Base-by-base conservation (phyloP, 2,797 vertebrate genomes). In the Acropternis orthonyx region DNA sequence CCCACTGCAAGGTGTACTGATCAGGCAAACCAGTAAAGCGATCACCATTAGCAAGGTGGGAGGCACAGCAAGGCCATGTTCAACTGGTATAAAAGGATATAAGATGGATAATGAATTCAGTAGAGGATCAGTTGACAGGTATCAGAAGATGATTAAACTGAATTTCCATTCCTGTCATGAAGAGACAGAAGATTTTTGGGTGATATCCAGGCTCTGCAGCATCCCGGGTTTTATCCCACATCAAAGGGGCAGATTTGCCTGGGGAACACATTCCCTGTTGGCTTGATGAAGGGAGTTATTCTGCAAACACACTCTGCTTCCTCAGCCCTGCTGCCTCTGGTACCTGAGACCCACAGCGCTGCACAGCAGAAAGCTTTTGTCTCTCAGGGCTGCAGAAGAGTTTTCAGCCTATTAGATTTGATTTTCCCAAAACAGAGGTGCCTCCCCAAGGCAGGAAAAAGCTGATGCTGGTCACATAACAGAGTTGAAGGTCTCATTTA, bases 1-100 rank as follows among this genome's bases (percentile, higher is more conserved):
- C 68, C 56, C 56, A 17, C 34, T 68, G 15, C n/a, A 21, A 37
- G 36, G 11, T 36, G 49, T 41, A 2, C 13, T 37, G 58, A 27
- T 51, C 28, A 88, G 77, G 52, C 59, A 89, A 21, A 67, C 34
- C 43, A 55, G 52, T 54, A 13, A n/a, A 68, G 80, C 4, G 49
- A 44, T 24, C 4, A 1, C n/a, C 36, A 2, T 26, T 20, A 43
- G 49, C 36, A 21, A 15, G 39, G 51, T 61, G 75, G 28, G 20
- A 32, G 8, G 78, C 44, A 7, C 66, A 32, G 24, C 1, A 0
- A 61, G 78, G n/a, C 73, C 0, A 0, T 37, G 51, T 52, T 41
- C 39, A 32, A 28, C 22, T 67, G 5, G 1, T 9, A 2, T 13
- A 21, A 44, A 63, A 22, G 59, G 7, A 2, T 22, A 37, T 30